phyloP scores from a whole-genome alignment of 2,113 vertebrate species.

The Etheostoma spectabile region DNA sequence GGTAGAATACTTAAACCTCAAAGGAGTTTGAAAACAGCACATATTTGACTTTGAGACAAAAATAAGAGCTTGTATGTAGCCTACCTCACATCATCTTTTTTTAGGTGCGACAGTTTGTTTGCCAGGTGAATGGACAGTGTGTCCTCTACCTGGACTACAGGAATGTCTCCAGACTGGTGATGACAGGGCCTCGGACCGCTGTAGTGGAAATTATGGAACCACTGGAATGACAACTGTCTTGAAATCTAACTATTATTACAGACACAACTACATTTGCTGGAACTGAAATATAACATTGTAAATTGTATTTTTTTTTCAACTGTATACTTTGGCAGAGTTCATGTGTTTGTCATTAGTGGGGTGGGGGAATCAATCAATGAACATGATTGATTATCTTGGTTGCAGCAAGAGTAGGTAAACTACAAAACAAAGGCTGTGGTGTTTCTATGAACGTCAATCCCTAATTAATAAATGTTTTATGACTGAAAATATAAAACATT shows the following conservation, averaged over 20 bases:
- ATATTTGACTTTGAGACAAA: neutral
- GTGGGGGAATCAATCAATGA: neutral
- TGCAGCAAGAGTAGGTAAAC: neutral
- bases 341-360: neutral
- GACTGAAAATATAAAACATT: neutral
- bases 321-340: neutral
- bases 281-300: neutral
- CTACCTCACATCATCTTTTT: neutral
- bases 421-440: neutral
- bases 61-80: neutral
- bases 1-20: neutral
- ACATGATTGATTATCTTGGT: neutral
- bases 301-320: neutral
- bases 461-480: neutral
- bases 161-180: slow-evolving; percentile 87
- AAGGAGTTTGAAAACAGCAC: neutral
- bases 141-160: slow-evolving; percentile 88
- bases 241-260: neutral
- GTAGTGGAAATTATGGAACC: slow-evolving; percentile 90
- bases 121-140: slow-evolving; percentile 86
- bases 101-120: slow-evolving; percentile 90
- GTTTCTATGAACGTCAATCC: neutral
- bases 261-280: neutral
- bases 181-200: slow-evolving; percentile 88
- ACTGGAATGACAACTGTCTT: slow-evolving; percentile 72